Conservation (phyloP, 92 coral and sea anemone species). For the Porites divaricata region DNA sequence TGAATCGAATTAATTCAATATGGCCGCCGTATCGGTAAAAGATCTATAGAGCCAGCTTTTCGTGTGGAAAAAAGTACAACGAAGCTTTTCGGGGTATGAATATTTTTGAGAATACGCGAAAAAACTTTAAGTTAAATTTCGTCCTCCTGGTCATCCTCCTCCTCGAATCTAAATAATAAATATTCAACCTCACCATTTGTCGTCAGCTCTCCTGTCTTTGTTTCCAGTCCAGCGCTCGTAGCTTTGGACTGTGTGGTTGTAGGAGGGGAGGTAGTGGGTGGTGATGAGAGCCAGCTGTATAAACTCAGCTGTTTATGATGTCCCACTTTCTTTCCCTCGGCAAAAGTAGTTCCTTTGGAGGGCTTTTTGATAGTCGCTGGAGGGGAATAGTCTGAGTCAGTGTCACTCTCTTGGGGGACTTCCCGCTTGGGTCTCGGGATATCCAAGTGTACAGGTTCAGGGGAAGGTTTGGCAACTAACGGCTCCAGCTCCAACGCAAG, state of each 20-base stretch:
- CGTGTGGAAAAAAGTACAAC: no score
- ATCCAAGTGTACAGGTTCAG: conserved; percentile 21
- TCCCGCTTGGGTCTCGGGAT: conserved; percentile 33
- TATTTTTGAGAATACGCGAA: no score
- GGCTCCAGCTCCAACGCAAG: conserved; percentile 38
- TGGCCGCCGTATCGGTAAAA: no score
- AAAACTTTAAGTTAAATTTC: no score
- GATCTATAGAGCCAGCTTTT: no score
- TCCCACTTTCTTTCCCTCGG: conserved; percentile 60
- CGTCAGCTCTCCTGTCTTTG: conserved; percentile 13
- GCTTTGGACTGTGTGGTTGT: conserved; percentile 51
- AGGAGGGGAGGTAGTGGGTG: conserved; percentile 93
- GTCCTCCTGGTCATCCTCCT: no score
- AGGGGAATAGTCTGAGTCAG: conserved; percentile 70
- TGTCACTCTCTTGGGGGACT: conserved; percentile 39
- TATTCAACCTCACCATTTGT: conserved; percentile 2
- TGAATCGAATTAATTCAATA: no score
- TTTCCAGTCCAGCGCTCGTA: conserved; percentile 26
- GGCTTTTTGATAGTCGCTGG: conserved; percentile 49
- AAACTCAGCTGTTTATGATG: conserved; percentile 88
- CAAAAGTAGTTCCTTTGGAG: conserved; percentile 32
- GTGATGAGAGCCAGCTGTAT: conserved; percentile 92
- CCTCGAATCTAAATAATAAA: neutral
- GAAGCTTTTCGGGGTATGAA: no score
- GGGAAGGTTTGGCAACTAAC: conserved; percentile 12